Evolutionary conservation across 2,888 invertebrate species (phyloP).

Genomic region (Sceliomorpha sp.): DNA sequence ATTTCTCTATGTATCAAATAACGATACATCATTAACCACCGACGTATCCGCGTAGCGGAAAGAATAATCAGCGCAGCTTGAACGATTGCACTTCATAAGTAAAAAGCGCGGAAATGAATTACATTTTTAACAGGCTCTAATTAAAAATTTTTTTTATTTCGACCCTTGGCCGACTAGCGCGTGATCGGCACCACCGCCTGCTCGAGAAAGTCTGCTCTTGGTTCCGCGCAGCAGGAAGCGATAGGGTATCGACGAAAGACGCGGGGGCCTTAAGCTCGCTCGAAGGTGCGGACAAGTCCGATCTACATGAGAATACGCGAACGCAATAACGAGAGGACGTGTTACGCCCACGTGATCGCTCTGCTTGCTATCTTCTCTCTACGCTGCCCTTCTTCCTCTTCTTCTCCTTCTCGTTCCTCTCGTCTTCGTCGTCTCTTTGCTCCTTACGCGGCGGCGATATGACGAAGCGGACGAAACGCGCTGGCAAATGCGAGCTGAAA

Average conservation of each 20-base stretch:
- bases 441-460: slow-evolving; percentile 31
- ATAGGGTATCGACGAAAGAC: slow-evolving; percentile 48
- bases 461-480: slow-evolving; percentile 26
- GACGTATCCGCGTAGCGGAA: no score
- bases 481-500: background rate
- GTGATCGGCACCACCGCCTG: no score
- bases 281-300: slow-evolving; percentile 54
- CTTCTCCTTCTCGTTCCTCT: slow-evolving; percentile 24
- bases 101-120: no score
- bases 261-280: slow-evolving; percentile 44
- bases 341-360: slow-evolving; percentile 64
- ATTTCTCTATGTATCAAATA: no score
- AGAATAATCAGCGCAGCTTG: no score
- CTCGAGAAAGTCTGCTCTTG: no score
- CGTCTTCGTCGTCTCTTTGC: slow-evolving; percentile 27
- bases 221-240: slow-evolving; percentile 42
- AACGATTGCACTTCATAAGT: no score
- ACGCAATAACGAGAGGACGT: slow-evolving; percentile 63
- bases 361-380: slow-evolving; percentile 59
- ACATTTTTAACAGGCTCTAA: no score
- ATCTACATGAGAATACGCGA: slow-evolving; percentile 57
- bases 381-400: slow-evolving; percentile 38
- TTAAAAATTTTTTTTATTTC: no score
- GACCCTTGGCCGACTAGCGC: no score
- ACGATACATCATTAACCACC: no score